Evolutionary conservation across 1,140 invertebrate genomes (phyloP).

Genomic region (Zaprionus nigranus): DNA sequence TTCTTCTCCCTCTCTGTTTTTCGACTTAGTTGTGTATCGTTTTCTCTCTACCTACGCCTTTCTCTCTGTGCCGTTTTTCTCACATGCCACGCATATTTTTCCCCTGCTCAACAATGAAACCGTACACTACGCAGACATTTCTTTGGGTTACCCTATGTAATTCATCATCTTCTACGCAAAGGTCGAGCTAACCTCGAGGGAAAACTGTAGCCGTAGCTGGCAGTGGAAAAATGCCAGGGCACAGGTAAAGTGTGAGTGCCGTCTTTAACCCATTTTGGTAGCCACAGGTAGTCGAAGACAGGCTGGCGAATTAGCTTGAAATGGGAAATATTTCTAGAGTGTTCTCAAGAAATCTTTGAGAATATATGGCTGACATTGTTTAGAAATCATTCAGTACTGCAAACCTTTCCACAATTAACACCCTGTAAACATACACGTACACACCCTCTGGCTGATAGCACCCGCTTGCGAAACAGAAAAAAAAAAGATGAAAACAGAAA

Average conservation of each 20-base stretch:
- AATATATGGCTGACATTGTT: not conserved
- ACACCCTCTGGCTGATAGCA: conserved; percentile 26
- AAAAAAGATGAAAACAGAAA: not conserved
- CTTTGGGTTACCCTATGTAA: conserved; percentile 25
- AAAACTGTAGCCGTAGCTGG: not conserved
- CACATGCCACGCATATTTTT: conserved; percentile 75
- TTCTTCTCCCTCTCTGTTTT: conserved; percentile 24
- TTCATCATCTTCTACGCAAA: conserved; percentile 13
- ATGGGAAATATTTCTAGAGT: not conserved
- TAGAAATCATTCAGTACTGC: not conserved
- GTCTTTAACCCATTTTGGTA: conserved; percentile 38
- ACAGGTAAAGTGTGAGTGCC: conserved; percentile 6
- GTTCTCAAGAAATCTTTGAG: not conserved
- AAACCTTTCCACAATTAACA: conserved; percentile 26
- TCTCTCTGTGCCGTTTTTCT: conserved; percentile 65
- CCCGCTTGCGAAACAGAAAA: conserved; percentile 19
- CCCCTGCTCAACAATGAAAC: conserved; percentile 55
- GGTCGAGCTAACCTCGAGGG: not conserved
- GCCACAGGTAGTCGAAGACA: conserved; percentile 18
- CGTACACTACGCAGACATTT: conserved; percentile 43
- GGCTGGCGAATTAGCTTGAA: not conserved
- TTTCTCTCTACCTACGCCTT: conserved; percentile 47
- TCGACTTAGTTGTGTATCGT: not conserved
- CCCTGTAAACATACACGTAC: conserved; percentile 19
- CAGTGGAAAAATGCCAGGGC: conserved; percentile 18